These are phyloP conservation scores for Pristionchus mayeri DNA, from an alignment of 2,888 invertebrate genomes.

Conservation along the genomic window DNA sequence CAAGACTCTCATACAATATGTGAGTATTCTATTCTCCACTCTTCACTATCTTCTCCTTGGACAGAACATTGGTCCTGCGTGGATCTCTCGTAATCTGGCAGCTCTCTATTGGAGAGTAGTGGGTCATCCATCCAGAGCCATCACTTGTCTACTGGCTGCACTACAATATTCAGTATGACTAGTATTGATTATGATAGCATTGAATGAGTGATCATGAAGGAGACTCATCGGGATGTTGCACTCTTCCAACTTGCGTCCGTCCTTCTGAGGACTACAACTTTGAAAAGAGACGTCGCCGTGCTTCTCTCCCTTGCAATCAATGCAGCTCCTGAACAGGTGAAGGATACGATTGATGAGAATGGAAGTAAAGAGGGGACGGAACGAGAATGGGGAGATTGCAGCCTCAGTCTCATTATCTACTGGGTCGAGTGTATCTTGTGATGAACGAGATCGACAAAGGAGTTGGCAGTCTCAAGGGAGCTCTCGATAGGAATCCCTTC, in stretches of 20 bases:
- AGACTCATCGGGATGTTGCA: conserved; percentile 81
- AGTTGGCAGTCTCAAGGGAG: conserved; percentile 48
- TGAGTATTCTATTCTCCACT: conserved; percentile 72
- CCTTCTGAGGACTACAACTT: conserved; percentile 79
- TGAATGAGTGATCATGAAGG: conserved; percentile 40
- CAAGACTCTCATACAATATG: conserved; percentile 83
- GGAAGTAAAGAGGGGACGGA: background rate
- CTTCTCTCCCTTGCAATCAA: conserved; percentile 82
- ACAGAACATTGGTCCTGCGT: conserved; percentile 84
- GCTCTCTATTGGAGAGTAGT: conserved; percentile 87
- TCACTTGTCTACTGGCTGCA: conserved; percentile 84
- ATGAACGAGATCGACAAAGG: conserved; percentile 46
- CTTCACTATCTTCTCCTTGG: background rate
- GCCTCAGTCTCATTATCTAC: conserved; percentile 60
- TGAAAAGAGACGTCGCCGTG: conserved; percentile 81
- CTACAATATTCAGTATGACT: background rate
- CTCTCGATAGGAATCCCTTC: conserved; percentile 62
- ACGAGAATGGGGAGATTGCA: conserved; percentile 18
- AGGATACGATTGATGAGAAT: background rate
- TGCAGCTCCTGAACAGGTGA: conserved; percentile 58
- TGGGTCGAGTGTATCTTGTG: conserved; percentile 54
- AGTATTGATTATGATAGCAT: no score
- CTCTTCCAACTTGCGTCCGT: conserved; percentile 84
- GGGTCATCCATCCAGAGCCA: conserved; percentile 83
- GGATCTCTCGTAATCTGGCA: conserved; percentile 85